Evolutionary conservation across 1,140 invertebrate genomes (phyloP).

Genomic region (Calephelis virginiensis): DNA sequence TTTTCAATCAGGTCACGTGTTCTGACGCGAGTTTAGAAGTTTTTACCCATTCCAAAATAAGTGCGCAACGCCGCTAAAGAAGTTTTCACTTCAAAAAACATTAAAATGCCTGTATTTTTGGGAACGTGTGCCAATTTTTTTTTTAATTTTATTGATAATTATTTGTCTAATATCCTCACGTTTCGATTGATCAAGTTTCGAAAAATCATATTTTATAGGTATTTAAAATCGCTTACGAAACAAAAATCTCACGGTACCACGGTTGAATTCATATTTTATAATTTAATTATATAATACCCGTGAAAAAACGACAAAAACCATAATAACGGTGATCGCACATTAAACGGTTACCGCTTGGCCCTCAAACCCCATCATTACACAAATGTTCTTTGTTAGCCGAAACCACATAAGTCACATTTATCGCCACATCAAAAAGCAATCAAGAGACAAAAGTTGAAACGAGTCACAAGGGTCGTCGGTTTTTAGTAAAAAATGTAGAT

Average conservation of each 20-base stretch:
- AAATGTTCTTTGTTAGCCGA: conserved; percentile 58
- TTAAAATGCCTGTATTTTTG: too few relatives aligned
- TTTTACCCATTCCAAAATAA: too few relatives aligned
- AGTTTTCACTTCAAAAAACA: too few relatives aligned
- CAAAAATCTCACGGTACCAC: conserved; percentile 1
- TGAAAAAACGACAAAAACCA: conserved; percentile 41
- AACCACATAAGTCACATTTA: conserved; percentile 76
- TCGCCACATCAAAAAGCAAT: conserved; percentile 75
- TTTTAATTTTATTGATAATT: too few relatives aligned
- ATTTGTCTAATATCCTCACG: too few relatives aligned
- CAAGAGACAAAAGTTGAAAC: conserved; percentile 64
- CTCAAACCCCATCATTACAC: conserved; percentile 67
- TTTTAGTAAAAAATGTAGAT: not conserved
- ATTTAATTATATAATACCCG: conserved; percentile 15
- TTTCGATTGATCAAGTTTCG: too few relatives aligned
- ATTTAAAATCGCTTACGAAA: not conserved
- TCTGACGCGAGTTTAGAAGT: too few relatives aligned
- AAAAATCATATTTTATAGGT: too few relatives aligned
- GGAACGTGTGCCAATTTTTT: too few relatives aligned
- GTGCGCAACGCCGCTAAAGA: too few relatives aligned
- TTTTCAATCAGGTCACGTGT: too few relatives aligned
- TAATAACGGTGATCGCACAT: conserved; percentile 70
- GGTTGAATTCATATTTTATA: conserved; percentile 15
- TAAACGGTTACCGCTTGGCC: conserved; percentile 61
- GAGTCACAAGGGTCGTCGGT: conserved; percentile 41